Evolutionary conservation across 2,888 invertebrate species (phyloP).

Genomic region (Oligia strigilis): DNA sequence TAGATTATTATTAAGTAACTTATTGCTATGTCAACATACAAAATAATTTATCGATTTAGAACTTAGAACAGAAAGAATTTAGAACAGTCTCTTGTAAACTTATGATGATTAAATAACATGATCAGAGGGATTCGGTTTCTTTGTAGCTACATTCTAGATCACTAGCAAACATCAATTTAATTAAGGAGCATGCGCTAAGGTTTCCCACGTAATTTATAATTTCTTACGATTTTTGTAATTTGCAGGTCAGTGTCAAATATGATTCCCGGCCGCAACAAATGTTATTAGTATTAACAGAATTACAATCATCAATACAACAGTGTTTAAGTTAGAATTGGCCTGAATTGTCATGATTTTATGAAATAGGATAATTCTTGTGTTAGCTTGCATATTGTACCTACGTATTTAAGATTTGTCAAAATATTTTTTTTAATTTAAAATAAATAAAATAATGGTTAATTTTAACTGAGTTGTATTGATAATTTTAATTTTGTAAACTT

Average conservation of each 20-base stretch:
- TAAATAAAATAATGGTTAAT: too few species aligned
- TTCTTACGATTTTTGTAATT: neutral
- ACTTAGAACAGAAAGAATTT: too few species aligned
- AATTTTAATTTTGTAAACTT: neutral
- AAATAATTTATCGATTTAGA: slow-evolving; percentile 17
- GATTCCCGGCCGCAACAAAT: neutral
- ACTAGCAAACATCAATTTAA: neutral
- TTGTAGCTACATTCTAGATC: slow-evolving; percentile 5
- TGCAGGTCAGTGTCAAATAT: neutral
- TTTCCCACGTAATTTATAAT: neutral
- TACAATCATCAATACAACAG: neutral
- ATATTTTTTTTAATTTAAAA: neutral
- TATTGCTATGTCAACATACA: slow-evolving; percentile 14
- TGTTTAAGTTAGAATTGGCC: neutral
- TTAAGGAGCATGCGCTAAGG: neutral
- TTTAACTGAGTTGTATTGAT: too few species aligned
- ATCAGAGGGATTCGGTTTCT: slow-evolving; percentile 5
- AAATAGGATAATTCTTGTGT: neutral
- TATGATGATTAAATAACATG: slow-evolving; percentile 5
- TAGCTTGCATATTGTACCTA: neutral
- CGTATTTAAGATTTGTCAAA: neutral
- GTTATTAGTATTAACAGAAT: neutral
- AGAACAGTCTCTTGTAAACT: slow-evolving; percentile 18
- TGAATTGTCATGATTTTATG: neutral
- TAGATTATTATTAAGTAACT: neutral